Evolutionary conservation across 2,888 invertebrate species (phyloP).

Genomic region (Aphodius granarius): DNA sequence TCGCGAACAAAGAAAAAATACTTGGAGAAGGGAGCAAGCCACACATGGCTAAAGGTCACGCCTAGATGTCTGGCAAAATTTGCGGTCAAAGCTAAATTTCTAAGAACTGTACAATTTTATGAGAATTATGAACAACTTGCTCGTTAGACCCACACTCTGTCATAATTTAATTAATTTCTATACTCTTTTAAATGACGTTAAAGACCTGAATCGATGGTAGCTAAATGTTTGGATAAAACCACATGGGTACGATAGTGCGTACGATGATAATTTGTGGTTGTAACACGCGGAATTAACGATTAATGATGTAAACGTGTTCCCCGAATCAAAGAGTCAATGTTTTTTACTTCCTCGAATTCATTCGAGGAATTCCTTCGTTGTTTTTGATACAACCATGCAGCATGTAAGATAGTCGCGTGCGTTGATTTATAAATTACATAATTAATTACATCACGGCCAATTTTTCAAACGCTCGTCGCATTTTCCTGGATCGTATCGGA

Average conservation of each 20-base stretch:
- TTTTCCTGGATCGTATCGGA: not conserved
- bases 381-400: not conserved
- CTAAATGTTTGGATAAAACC: too few species aligned
- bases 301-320: not conserved
- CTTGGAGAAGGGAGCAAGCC: not conserved
- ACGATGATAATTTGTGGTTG: too few species aligned
- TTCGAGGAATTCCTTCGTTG: not conserved
- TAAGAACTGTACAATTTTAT: not conserved
- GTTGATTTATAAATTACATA: not conserved
- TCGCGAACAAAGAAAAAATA: not conserved
- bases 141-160: not conserved
- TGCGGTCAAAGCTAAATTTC: not conserved
- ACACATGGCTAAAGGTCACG: not conserved
- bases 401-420: not conserved
- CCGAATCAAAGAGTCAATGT: not conserved
- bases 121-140: not conserved
- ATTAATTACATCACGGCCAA: not conserved
- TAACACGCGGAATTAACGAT: too few species aligned
- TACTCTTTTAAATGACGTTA: not conserved
- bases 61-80: not conserved
- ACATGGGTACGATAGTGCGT: too few species aligned
- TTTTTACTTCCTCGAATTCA: not conserved
- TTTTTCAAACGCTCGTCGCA: not conserved
- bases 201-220: too few species aligned
- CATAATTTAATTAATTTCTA: not conserved